A percentile compares a stretch with the other conserved stretches of the same genome.
phyloP scores from a whole-genome alignment of 2,888 invertebrate genomes.

The Nezara viridula region DNA sequence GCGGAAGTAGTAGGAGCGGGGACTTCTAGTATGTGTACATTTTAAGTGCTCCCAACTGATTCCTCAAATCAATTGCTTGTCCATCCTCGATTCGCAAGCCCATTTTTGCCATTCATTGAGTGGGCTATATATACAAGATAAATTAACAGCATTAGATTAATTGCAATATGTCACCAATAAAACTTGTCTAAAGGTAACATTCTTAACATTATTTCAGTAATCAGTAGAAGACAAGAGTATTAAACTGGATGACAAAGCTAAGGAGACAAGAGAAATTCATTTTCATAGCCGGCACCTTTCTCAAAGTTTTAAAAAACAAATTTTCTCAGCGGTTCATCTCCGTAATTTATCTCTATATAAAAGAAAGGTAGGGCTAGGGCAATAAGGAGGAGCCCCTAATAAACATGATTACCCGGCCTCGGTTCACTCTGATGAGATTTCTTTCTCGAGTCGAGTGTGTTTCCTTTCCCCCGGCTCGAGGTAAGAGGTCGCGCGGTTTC shows the following conservation, averaged over 20 bases:
- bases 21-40: no score
- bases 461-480: neutral
- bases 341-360: conserved; percentile 44
- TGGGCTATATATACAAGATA: no score
- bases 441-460: conserved; percentile 21
- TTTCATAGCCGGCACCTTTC: neutral
- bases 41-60: no score
- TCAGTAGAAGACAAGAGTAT: neutral
- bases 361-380: neutral
- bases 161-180: no score
- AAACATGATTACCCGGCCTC: conserved; percentile 36
- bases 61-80: no score
- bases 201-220: neutral
- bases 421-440: conserved; percentile 46
- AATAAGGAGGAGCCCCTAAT: conserved; percentile 37
- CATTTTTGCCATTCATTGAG: no score
- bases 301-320: conserved; percentile 32
- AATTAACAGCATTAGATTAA: no score
- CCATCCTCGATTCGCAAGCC: no score
- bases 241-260: neutral
- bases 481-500: conserved; percentile 1
- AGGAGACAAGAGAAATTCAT: neutral
- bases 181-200: neutral
- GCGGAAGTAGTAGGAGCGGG: no score
- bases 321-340: neutral